Conservation (phyloP, 92 coral and sea anemone genomes). For the Zoanthus gigantus region DNA sequence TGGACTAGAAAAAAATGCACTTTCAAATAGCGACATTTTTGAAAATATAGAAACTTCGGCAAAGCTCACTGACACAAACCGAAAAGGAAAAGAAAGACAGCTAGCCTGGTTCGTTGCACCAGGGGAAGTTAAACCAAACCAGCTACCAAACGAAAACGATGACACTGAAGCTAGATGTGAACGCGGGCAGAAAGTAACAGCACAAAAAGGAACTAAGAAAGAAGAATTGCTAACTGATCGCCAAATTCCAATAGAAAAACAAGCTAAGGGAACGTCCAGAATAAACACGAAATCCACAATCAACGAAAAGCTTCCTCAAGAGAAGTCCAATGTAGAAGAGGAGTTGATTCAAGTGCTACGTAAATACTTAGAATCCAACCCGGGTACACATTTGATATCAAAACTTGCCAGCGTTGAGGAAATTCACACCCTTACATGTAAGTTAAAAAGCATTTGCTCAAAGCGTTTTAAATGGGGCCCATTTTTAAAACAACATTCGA, state of each 20-base stretch:
- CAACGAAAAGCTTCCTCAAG: too few species aligned
- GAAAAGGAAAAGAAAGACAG: neutral
- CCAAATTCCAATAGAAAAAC: neutral
- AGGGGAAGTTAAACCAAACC: neutral
- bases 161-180: neutral
- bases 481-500: neutral
- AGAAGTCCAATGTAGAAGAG: neutral
- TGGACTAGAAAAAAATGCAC: neutral
- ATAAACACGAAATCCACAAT: neutral
- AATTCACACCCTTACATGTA: neutral
- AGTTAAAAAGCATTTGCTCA: neutral
- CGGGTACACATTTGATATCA: slow-evolving; percentile 14
- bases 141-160: neutral
- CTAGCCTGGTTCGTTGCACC: neutral
- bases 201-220: neutral
- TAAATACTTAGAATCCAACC: neutral
- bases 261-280: neutral
- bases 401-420: neutral
- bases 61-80: neutral
- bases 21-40: neutral
- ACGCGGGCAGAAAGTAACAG: neutral
- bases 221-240: neutral
- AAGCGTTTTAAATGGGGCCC: slow-evolving; percentile 13
- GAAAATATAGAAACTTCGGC: neutral
- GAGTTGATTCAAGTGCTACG: neutral